Percentiles rank a stretch among this genome's conserved stretches.
phyloP scores from a whole-genome alignment of 2,113 vertebrate species.

The Stigmatopora argus region DNA sequence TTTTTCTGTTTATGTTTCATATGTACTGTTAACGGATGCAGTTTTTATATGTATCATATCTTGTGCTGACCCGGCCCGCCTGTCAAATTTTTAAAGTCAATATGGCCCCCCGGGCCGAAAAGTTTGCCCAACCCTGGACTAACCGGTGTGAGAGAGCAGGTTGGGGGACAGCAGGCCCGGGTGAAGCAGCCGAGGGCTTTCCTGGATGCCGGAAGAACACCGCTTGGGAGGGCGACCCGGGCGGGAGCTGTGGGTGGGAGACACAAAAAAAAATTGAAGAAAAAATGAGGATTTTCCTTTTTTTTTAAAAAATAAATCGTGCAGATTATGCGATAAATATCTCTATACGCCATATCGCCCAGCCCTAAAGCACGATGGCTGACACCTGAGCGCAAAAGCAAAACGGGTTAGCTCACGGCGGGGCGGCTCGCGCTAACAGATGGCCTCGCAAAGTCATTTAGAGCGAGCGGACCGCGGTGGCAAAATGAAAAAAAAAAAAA shows the following conservation, averaged over 20 bases:
- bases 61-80: too few species aligned
- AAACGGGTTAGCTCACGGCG: slow-evolving; percentile 68
- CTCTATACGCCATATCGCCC: too few species aligned
- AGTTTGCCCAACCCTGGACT: slow-evolving; percentile 15
- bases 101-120: too few species aligned
- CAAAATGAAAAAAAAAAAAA: background rate
- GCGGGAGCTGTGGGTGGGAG: slow-evolving; percentile 75
- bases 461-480: slow-evolving; percentile 45
- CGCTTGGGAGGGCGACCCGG: slow-evolving; percentile 90
- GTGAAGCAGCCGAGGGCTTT: slow-evolving; percentile 81
- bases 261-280: background rate
- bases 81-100: too few species aligned
- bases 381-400: slow-evolving; percentile 28
- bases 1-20: too few species aligned
- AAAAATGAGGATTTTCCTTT: background rate
- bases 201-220: slow-evolving; percentile 79
- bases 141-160: slow-evolving; percentile 88
- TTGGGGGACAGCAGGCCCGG: slow-evolving; percentile 86
- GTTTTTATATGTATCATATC: too few species aligned
- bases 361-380: background rate
- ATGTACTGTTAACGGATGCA: too few species aligned
- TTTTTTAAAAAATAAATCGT: too few species aligned
- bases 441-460: slow-evolving; percentile 71
- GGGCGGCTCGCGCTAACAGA: slow-evolving; percentile 64
- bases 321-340: too few species aligned